These are phyloP conservation scores for Tragulus kanchil DNA, from an alignment of 2,113 vertebrate genomes.

Conservation along the genomic window DNA sequence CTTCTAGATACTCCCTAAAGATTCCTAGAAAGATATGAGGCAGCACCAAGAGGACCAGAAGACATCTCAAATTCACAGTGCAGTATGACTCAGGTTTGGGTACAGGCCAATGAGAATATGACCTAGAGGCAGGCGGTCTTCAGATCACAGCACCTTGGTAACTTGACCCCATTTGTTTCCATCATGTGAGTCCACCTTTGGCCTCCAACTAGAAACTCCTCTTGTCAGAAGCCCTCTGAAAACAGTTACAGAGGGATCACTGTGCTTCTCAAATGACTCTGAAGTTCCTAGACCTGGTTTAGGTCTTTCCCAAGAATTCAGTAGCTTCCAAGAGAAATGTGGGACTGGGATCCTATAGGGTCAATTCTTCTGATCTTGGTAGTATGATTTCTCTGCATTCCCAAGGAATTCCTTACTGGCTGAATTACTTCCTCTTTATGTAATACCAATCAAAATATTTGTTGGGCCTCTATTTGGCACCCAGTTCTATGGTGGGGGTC, in stretches of 20 bases:
- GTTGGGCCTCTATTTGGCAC: background rate
- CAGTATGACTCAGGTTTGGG: background rate
- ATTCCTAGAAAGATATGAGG: slow-evolving; percentile 12
- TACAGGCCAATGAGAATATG: background rate
- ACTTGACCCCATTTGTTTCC: background rate
- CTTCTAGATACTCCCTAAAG: slow-evolving; percentile 23
- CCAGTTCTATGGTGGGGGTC: fast-evolving
- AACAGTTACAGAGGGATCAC: background rate
- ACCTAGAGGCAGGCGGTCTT: background rate
- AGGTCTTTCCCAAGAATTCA: background rate
- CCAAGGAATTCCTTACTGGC: background rate
- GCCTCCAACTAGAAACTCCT: background rate
- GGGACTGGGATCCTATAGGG: background rate
- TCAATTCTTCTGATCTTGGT: background rate
- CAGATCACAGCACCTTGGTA: background rate
- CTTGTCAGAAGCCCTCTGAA: background rate
- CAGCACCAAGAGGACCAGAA: background rate
- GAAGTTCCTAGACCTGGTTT: background rate
- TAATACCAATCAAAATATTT: background rate
- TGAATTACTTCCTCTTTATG: background rate
- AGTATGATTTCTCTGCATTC: background rate
- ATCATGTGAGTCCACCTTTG: background rate
- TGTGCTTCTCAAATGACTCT: background rate
- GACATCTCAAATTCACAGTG: background rate
- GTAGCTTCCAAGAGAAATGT: background rate